These are phyloP conservation scores for Melanerpes formicivorus DNA, from an alignment of 2,113 vertebrate genomes.

Conservation along the genomic window DNA sequence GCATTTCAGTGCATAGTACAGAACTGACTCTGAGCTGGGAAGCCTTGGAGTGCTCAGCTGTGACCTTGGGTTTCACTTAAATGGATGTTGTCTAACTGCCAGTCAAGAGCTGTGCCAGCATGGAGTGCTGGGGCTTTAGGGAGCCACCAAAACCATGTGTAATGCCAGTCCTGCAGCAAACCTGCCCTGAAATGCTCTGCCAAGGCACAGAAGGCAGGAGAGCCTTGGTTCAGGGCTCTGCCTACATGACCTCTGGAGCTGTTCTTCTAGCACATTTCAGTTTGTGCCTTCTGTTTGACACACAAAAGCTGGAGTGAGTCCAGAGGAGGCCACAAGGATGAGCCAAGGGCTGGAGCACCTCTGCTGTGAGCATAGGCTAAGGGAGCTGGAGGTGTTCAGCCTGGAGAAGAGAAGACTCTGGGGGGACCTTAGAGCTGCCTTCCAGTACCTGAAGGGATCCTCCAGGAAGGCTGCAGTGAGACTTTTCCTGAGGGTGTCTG, in stretches of 20 bases:
- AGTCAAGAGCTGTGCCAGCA: neutral
- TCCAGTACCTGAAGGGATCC: no score
- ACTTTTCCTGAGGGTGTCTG: no score
- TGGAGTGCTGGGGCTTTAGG: neutral
- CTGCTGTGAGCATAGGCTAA: no score
- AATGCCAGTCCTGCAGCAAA: rapidly evolving
- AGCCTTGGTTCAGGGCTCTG: neutral
- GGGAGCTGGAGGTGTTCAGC: no score
- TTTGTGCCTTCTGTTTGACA: neutral
- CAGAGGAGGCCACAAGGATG: neutral
- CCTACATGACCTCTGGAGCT: neutral
- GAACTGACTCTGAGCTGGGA: neutral
- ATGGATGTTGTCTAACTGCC: neutral
- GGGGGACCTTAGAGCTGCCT: no score
- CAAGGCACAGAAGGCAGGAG: neutral
- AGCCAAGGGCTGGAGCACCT: no score
- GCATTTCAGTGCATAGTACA: neutral
- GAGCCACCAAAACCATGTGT: neutral
- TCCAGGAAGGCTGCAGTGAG: no score
- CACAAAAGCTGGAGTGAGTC: no score
- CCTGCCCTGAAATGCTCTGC: neutral
- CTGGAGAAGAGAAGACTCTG: no score
- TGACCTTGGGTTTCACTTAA: neutral
- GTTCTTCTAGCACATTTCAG: neutral
- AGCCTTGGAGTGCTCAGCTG: neutral